phyloP scores from a whole-genome alignment of 2,888 invertebrate genomes.

The Lasioglossum figueresi region DNA sequence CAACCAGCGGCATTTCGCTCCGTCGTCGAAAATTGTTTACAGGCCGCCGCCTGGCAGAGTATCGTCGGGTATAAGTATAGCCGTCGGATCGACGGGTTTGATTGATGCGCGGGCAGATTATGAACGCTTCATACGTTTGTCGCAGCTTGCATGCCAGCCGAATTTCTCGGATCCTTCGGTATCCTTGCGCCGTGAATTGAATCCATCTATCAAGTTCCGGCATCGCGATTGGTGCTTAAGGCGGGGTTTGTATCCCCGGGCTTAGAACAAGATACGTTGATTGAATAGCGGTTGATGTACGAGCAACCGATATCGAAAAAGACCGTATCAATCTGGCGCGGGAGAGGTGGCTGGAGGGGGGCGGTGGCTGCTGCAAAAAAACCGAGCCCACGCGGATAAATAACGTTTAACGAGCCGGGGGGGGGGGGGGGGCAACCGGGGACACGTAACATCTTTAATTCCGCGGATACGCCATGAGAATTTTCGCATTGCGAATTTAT shows the following conservation, averaged over 20 bases:
- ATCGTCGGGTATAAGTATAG: neutral
- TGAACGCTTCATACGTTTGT: slow-evolving; percentile 64
- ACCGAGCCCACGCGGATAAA: slow-evolving; percentile 62
- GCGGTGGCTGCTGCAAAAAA: neutral
- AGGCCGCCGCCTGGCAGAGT: neutral
- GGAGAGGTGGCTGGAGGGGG: neutral
- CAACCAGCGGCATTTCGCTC: neutral
- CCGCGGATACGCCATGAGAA: slow-evolving; percentile 29
- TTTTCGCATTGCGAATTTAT: slow-evolving; percentile 33
- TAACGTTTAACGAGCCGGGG: slow-evolving; percentile 69
- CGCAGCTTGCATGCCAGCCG: slow-evolving; percentile 41
- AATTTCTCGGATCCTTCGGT: slow-evolving; percentile 68
- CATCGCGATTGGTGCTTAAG: slow-evolving; percentile 79
- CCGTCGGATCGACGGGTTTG: slow-evolving; percentile 56
- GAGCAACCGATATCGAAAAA: slow-evolving; percentile 70
- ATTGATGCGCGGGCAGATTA: slow-evolving; percentile 69
- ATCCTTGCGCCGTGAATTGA: slow-evolving; percentile 75
- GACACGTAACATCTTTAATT: slow-evolving; percentile 48
- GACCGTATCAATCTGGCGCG: slow-evolving; percentile 56
- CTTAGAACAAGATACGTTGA: slow-evolving; percentile 80
- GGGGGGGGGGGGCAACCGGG: neutral
- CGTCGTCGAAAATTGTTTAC: slow-evolving; percentile 23
- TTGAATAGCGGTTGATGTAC: slow-evolving; percentile 79
- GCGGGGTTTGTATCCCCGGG: slow-evolving; percentile 74
- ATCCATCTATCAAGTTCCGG: slow-evolving; percentile 78